These are phyloP conservation scores for Tenthredo livida DNA, from an alignment of 2,888 invertebrate species.

Conservation along the genomic window DNA sequence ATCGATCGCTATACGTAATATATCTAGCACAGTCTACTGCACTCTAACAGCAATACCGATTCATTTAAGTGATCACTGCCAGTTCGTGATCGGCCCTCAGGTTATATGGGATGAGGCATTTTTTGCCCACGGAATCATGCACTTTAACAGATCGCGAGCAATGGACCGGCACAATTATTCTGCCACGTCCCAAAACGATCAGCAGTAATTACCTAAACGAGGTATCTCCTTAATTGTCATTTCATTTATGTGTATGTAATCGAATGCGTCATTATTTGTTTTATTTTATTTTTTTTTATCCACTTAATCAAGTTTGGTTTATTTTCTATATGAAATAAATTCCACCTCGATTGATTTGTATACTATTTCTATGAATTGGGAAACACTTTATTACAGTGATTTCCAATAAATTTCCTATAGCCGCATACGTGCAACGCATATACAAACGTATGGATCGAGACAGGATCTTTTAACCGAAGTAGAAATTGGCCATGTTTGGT, in stretches of 20 bases:
- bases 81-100: neutral
- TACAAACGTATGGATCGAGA: neutral
- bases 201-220: neutral
- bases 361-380: neutral
- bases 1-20: neutral
- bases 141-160: slow-evolving; percentile 11
- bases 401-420: neutral
- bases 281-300: neutral
- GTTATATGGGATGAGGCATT: neutral
- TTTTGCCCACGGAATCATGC: neutral
- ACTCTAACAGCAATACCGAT: neutral
- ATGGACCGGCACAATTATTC: neutral
- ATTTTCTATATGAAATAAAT: neutral
- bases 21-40: neutral
- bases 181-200: neutral
- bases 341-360: neutral
- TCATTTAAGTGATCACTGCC: neutral
- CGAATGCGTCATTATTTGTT: neutral
- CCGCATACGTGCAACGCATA: neutral
- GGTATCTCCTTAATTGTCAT: no score
- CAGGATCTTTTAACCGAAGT: neutral
- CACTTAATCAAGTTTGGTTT: neutral
- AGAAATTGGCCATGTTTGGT: slow-evolving; percentile 52
- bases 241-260: no score
- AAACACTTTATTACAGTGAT: neutral